Base-by-base conservation (phyloP, 2,888 invertebrate species). In the Lepeophtheirus nordmannii region DNA sequence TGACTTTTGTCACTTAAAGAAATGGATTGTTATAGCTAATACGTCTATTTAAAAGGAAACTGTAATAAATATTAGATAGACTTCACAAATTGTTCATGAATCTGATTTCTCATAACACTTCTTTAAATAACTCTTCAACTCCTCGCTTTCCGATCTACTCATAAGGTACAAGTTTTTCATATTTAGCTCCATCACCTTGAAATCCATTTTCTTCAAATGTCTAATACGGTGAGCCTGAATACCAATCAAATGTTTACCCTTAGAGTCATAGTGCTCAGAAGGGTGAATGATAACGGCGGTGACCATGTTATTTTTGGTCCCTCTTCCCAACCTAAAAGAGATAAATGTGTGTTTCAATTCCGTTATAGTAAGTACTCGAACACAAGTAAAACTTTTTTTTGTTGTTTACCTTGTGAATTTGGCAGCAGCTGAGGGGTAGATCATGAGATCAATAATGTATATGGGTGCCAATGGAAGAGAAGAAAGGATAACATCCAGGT, bases 231-330 rank as follows among this genome's bases (percentile, higher is more conserved):
- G 81, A 2, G 78, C 74, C 73, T 84, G 83, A 30, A 82, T 79
- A 0, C 85, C 85, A 69, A 82, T 77, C 23, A 85, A 73, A 63
- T 78, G 75, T 58, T 76, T 74, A 57, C 78, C 79, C 68, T 80
- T 78, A 57, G 79, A 78, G 72, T 82, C 83, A 73, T 80, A 84
- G 73, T 84, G 81, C 69, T 85, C 83, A 1, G 84, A 83, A n/a
- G 65, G 74, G 72, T 83, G 79, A 67, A 85, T 79, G 65, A 85
- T 73, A 46, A 85, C 70, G 0, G 82, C 84, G 58, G 79, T 77
- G n/a, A 22, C 23, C 11, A 11, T 10, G 37, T 30, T 60, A n/a
- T 60, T 60, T n/a, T 60, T 30, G 11, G 60, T 60, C 17, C 11
- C 12, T 11, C 17, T 11, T 14, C 60, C 60, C 14, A 60, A 60